Evolutionary conservation across 2,797 vertebrate species (phyloP).

Genomic region (Ptychadena robeensis): DNA sequence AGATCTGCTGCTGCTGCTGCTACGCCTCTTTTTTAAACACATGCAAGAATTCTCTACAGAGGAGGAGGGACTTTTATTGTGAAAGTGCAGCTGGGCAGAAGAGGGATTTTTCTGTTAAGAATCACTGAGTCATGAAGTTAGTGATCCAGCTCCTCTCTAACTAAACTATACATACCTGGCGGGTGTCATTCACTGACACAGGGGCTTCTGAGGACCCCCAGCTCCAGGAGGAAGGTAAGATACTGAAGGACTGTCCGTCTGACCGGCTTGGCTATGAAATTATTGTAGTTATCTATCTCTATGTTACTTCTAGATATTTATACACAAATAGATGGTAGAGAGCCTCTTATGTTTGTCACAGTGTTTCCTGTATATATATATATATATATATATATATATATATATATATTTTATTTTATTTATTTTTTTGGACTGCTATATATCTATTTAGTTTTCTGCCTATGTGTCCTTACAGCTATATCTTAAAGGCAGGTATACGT

Average conservation of each 20-base stretch:
- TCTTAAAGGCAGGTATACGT: no score
- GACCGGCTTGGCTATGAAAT: background rate
- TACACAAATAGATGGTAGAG: no score
- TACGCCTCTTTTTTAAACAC: conserved; percentile 50
- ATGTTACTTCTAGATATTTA: no score
- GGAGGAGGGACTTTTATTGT: conserved; percentile 81
- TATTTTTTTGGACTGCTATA: no score
- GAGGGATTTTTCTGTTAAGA: conserved; percentile 54
- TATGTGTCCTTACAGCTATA: no score
- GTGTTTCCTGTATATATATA: no score
- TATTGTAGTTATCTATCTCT: no score
- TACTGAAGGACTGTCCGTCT: background rate
- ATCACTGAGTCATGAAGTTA: conserved; percentile 70
- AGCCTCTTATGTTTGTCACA: no score
- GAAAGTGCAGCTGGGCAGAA: conserved; percentile 69
- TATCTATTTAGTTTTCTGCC: no score
- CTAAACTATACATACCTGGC: conserved; percentile 83
- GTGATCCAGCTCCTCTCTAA: conserved; percentile 72
- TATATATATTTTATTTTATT: no score
- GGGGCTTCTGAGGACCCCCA: background rate
- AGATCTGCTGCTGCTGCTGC: conserved; percentile 30
- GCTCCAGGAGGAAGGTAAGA: conserved; percentile 27
- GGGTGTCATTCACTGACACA: conserved; percentile 64
- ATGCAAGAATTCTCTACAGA: conserved; percentile 33
- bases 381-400: no score